Evolutionary conservation across 2,888 invertebrate species (phyloP).

Genomic region (Scaptomyza reducta): DNA sequence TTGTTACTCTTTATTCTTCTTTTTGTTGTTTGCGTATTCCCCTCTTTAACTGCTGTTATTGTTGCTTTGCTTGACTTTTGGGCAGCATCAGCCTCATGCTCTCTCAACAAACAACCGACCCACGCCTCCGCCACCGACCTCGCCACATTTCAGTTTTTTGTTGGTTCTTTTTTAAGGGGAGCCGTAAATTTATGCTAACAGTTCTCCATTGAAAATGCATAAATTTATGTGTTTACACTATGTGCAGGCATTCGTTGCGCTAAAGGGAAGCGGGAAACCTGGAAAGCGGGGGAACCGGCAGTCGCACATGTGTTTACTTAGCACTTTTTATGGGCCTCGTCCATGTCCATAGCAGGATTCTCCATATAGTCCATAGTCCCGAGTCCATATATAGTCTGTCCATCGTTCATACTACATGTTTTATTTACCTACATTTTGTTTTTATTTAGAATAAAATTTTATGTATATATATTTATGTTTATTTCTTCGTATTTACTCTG

Average conservation of each 20-base stretch:
- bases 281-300: not conserved
- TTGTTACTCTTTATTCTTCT: constrained; percentile 49
- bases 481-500: constrained; percentile 58
- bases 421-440: constrained; percentile 69
- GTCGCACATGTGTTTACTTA: constrained; percentile 75
- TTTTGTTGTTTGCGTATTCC: constrained; percentile 38
- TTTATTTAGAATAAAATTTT: constrained; percentile 67
- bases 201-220: constrained; percentile 79
- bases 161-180: constrained; percentile 33
- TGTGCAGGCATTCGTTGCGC: constrained; percentile 70
- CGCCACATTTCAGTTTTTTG: constrained; percentile 26
- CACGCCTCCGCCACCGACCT: not conserved
- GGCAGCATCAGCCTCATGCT: constrained; percentile 19
- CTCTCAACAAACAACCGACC: constrained; percentile 7
- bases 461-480: constrained; percentile 44
- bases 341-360: constrained; percentile 33
- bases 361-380: constrained; percentile 18
- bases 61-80: constrained; percentile 42
- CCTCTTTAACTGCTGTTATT: constrained; percentile 7
- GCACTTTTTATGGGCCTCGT: constrained; percentile 71
- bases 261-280: not conserved
- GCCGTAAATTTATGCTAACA: constrained; percentile 79
- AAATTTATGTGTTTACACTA: constrained; percentile 79
- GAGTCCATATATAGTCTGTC: constrained; percentile 8
- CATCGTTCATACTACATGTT: constrained; percentile 41